A percentile compares a stretch with the other conserved stretches of the same genome.
phyloP scores from a whole-genome alignment of 2,888 invertebrate genomes.

The Onchidella celtica region DNA sequence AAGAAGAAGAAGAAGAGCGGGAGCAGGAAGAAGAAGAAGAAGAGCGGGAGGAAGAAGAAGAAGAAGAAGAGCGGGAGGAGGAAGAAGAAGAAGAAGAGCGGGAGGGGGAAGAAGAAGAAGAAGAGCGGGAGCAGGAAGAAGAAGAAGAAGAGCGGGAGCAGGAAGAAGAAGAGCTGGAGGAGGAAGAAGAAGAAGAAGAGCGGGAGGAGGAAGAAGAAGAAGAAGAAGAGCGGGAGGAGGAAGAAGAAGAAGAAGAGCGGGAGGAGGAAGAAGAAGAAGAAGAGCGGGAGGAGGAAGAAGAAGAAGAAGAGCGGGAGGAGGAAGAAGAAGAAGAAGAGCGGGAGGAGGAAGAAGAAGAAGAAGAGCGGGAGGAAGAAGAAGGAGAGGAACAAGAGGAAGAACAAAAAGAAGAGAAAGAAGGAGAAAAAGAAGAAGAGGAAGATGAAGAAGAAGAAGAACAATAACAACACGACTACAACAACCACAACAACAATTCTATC shows the following conservation, averaged over 20 bases:
- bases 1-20: too few relatives aligned
- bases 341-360: not conserved
- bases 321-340: not conserved
- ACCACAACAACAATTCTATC: conserved; percentile 13
- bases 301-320: not conserved
- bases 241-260: not conserved
- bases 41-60: too few relatives aligned
- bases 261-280: not conserved
- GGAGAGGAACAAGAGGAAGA: not conserved
- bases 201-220: not conserved
- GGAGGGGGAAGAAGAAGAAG: not conserved
- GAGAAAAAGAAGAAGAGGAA: not conserved
- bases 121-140: not conserved
- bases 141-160: too few relatives aligned
- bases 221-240: not conserved
- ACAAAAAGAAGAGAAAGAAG: not conserved
- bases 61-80: too few relatives aligned
- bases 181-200: not conserved
- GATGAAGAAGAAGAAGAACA: too few relatives aligned
- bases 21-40: too few relatives aligned
- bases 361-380: not conserved
- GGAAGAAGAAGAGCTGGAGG: too few relatives aligned
- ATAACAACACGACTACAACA: not conserved
- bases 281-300: not conserved
- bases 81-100: not conserved